Percentiles rank a stretch among this genome's conserved stretches.
These are phyloP conservation scores for Atherix ibis DNA, from an alignment of 2,888 invertebrate species.

Conservation along the genomic window DNA sequence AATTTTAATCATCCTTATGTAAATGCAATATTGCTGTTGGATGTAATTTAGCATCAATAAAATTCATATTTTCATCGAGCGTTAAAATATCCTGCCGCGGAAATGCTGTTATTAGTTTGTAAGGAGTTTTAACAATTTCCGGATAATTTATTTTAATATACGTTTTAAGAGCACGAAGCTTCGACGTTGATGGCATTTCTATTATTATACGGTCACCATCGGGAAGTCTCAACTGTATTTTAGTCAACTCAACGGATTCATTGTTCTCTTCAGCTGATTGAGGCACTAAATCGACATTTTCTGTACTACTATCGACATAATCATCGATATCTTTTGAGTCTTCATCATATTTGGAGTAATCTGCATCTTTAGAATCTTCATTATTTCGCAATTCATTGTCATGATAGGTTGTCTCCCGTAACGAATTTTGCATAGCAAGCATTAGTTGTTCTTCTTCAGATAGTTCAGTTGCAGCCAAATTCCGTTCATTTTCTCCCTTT, in stretches of 20 bases:
- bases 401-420: slow-evolving; percentile 18
- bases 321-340: background rate
- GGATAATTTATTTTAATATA: slow-evolving; percentile 27
- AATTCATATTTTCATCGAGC: slow-evolving; percentile 21
- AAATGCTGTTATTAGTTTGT: slow-evolving; percentile 29
- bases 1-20: slow-evolving; percentile 26
- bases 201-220: slow-evolving; percentile 22
- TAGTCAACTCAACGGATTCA: slow-evolving; percentile 9
- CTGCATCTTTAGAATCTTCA: background rate
- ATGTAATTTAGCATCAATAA: slow-evolving; percentile 27
- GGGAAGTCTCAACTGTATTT: slow-evolving; percentile 11
- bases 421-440: slow-evolving; percentile 31
- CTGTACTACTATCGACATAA: no score
- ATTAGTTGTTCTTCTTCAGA: slow-evolving; percentile 29
- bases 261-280: background rate
- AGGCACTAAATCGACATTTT: no score
- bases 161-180: slow-evolving; percentile 21
- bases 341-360: background rate
- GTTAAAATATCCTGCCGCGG: slow-evolving; percentile 26
- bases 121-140: slow-evolving; percentile 22
- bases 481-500: no score
- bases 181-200: slow-evolving; percentile 30
- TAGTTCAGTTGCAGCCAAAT: slow-evolving; percentile 17
- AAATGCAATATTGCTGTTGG: slow-evolving; percentile 30
- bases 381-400: background rate